These are phyloP conservation scores for Hippopotamus amphibius DNA, from an alignment of 2,113 vertebrate species.

Conservation along the genomic window DNA sequence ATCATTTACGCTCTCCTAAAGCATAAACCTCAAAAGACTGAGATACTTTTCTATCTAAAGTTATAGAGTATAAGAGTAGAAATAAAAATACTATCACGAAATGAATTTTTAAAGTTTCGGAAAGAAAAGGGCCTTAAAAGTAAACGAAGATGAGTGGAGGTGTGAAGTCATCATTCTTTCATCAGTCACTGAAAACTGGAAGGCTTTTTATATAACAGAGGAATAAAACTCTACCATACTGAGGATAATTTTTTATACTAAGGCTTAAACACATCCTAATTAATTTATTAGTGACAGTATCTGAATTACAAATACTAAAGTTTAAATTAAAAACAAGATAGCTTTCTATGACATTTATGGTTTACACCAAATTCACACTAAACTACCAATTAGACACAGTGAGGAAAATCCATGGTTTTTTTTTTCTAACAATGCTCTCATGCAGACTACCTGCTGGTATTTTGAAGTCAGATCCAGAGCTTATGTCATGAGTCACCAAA, in stretches of 20 bases:
- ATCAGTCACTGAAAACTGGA: background rate
- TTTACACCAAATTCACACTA: slow-evolving; percentile 66
- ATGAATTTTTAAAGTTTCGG: slow-evolving; percentile 24
- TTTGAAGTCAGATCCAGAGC: slow-evolving; percentile 23
- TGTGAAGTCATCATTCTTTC: slow-evolving; percentile 22
- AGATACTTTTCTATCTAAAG: background rate
- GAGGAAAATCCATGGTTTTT: background rate
- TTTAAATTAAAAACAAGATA: slow-evolving; percentile 55
- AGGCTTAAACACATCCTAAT: slow-evolving; percentile 25
- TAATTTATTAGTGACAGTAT: background rate
- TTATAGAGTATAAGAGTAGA: background rate
- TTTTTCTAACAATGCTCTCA: slow-evolving; percentile 19
- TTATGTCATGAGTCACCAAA: background rate
- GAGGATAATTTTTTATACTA: slow-evolving; percentile 53
- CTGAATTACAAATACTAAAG: slow-evolving; percentile 46
- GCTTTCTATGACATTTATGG: background rate
- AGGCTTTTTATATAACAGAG: slow-evolving; percentile 37
- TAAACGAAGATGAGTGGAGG: background rate
- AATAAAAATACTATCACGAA: slow-evolving; percentile 27
- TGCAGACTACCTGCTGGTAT: slow-evolving; percentile 22
- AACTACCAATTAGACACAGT: slow-evolving; percentile 12
- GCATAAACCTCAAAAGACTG: slow-evolving; percentile 29
- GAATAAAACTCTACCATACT: slow-evolving; percentile 36
- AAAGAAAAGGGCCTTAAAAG: slow-evolving; percentile 20
- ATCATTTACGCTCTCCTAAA: background rate